Evolutionary conservation across 2,888 invertebrate species (phyloP).

Genomic region (Heliothis peltigera): DNA sequence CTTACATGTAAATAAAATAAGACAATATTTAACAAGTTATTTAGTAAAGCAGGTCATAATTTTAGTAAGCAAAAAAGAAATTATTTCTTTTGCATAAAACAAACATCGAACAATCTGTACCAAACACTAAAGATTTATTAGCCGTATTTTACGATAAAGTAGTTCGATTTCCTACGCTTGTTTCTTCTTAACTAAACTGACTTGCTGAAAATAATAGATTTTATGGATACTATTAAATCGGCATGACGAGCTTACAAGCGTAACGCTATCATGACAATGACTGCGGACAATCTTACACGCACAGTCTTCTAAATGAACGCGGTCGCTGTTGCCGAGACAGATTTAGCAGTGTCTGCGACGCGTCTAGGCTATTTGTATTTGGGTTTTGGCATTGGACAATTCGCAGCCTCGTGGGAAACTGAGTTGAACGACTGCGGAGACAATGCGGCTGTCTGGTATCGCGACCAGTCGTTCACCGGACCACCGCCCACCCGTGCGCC

Average conservation of each 20-base stretch:
- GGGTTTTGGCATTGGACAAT: constrained; percentile 87
- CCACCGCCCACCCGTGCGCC: constrained; percentile 76
- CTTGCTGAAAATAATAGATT: constrained; percentile 49
- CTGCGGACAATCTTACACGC: constrained; percentile 67
- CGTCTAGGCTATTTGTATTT: constrained; percentile 89
- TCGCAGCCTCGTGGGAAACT: constrained; percentile 88
- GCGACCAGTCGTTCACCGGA: constrained; percentile 80
- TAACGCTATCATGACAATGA: constrained; percentile 70
- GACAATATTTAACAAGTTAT: no score
- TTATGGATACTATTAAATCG: constrained; percentile 60
- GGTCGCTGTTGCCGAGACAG: constrained; percentile 80
- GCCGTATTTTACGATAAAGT: constrained; percentile 5
- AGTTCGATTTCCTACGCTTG: constrained; percentile 13
- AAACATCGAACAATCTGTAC: not conserved
- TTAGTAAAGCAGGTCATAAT: no score
- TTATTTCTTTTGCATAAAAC: not conserved
- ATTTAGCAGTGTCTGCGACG: constrained; percentile 87
- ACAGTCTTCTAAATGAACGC: constrained; percentile 74
- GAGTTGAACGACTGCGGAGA: constrained; percentile 89
- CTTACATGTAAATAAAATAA: no score
- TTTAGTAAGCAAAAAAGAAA: not conserved
- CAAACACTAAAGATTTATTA: constrained; percentile 7
- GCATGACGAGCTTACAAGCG: constrained; percentile 65
- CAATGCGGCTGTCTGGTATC: constrained; percentile 85
- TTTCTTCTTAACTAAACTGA: constrained; percentile 26